Evolutionary conservation across 2,888 invertebrate genomes (phyloP).

Genomic region (Dusona sp.): DNA sequence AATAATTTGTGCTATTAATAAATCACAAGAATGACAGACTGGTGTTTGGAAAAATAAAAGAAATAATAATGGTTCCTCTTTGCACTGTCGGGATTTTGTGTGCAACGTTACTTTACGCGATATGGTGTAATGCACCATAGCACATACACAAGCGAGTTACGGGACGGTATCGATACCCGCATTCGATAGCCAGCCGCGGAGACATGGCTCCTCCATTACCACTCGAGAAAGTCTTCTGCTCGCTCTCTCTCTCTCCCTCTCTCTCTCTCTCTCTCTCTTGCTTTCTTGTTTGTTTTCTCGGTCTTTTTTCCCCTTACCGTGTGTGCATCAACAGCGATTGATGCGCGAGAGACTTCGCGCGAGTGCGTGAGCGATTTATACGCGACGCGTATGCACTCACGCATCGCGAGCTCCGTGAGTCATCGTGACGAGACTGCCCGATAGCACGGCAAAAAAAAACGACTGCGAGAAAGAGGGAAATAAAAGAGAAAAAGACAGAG

Average conservation of each 20-base stretch:
- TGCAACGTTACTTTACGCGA: constrained; percentile 14
- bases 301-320: constrained; percentile 6
- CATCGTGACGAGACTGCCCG: constrained; percentile 76
- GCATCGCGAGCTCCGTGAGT: constrained; percentile 72
- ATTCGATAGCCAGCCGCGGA: constrained; percentile 75
- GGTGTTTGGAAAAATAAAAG: neutral
- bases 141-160: constrained; percentile 57
- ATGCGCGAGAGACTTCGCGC: constrained; percentile 71
- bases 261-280: constrained; percentile 27
- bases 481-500: no score
- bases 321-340: constrained; percentile 71
- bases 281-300: neutral
- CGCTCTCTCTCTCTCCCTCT: constrained; percentile 34
- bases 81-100: neutral
- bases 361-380: constrained; percentile 77
- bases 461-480: constrained; percentile 14
- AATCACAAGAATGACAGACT: neutral
- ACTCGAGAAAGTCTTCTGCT: constrained; percentile 75
- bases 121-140: constrained; percentile 21
- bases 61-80: neutral
- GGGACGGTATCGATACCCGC: constrained; percentile 77
- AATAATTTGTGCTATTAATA: neutral
- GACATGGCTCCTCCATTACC: constrained; percentile 83
- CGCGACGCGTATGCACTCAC: constrained; percentile 74
- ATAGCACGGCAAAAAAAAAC: constrained; percentile 52